Base-by-base conservation (phyloP, 1,140 invertebrate genomes). In the Drosophila repleta region DNA sequence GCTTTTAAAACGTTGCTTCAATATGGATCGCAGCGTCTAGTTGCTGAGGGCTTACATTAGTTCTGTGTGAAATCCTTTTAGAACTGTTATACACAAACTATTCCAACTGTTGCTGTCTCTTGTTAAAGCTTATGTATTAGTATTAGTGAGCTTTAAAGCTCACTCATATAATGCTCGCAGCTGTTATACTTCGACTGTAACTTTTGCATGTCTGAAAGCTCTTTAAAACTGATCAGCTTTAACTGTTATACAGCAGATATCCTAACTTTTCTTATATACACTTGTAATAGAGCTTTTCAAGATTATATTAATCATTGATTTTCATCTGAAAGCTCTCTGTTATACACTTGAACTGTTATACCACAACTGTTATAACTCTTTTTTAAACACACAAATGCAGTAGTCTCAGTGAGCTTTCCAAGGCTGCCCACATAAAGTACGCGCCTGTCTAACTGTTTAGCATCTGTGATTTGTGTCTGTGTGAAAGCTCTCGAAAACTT, bases 401-500 rank as follows among this genome's bases (percentile, higher is more conserved):
- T 11, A 17, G 39, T 32, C 45, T 64, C 21, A 10, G 51, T 46
- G 41, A 64, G 37, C 48, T 63, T 55, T 55, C 10, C 4, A 39
- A 24, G 13, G 11, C 21, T 26, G 5, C 55, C 15, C 39, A 26
- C 53, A 15, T 41, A 4, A n/a, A 15, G 18, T 10, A 10, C 35
- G 5, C 17, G 17, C 8, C 3, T 26, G 48, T 13, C 24, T 8
- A 15, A 0, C 15, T 32, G 24, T 2, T 15, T 29, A 3, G 24
- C 24, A 7, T 51, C 8, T 13, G 51, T 37, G 51, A 53, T 17
- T n/a, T 53, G 51, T 21, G 11, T 37, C 17, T 39, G 39, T 26
- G 37, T 24, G 37, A 41, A 45, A 43, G 55, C 55, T 57, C 55
- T 52, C 10, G n/a, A 13, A 29, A 32, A 56, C 51, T 56, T 51